Conservation (phyloP, 2,113 vertebrate genomes). For the Hemichromis elongatus region DNA sequence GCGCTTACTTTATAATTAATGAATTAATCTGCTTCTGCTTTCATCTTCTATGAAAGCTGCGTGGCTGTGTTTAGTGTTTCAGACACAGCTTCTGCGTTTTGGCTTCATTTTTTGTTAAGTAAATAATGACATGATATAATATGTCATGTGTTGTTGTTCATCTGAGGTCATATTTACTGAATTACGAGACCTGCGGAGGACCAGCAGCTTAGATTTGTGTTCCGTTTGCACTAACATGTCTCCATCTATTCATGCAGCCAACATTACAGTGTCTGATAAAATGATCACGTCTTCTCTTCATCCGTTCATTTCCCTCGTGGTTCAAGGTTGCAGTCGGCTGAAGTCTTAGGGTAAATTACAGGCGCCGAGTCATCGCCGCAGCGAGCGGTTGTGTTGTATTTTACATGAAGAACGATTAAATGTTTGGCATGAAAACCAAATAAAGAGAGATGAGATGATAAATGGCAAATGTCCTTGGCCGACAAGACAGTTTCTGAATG, state of each 20-base stretch:
- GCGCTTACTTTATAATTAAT: background rate
- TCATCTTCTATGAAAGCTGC: background rate
- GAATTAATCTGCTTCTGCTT: background rate
- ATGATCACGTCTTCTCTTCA: background rate
- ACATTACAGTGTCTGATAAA: background rate
- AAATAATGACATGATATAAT: fast-evolving
- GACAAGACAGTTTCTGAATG: background rate
- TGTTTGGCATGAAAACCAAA: background rate
- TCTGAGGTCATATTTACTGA: background rate
- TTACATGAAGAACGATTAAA: background rate
- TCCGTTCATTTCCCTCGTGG: background rate
- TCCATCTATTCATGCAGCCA: background rate
- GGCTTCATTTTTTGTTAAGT: background rate
- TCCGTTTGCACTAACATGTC: background rate
- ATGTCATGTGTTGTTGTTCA: background rate
- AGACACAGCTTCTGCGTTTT: background rate
- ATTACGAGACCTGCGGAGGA: background rate
- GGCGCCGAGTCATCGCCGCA: background rate
- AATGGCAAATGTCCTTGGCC: background rate
- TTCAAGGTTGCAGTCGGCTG: background rate
- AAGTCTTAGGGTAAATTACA: background rate
- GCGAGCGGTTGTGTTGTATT: background rate
- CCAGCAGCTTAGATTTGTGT: background rate
- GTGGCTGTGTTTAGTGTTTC: background rate
- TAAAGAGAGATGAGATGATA: background rate